These are phyloP conservation scores for Crocodylus rhombifer DNA, from an alignment of 2,797 vertebrate species.

Conservation along the genomic window DNA sequence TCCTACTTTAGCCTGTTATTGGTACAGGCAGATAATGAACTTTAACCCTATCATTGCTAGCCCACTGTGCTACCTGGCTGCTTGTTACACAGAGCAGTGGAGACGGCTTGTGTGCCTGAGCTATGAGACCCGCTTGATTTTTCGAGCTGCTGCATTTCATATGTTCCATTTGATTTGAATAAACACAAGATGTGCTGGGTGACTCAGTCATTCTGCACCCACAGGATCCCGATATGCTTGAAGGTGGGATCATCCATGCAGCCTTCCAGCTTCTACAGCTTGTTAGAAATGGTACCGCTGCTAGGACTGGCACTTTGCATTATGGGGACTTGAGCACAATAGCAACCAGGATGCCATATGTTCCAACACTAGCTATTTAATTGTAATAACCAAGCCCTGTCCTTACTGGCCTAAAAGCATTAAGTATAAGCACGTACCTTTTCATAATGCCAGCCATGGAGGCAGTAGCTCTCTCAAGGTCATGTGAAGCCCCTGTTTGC, in stretches of 20 bases:
- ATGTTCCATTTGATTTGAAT: background rate
- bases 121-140: background rate
- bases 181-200: background rate
- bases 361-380: background rate
- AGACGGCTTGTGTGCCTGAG: background rate
- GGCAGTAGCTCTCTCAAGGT: background rate
- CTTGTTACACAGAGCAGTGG: background rate
- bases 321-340: background rate
- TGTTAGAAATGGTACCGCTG: background rate
- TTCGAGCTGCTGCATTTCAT: rapidly evolving
- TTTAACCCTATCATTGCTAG: background rate
- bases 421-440: background rate
- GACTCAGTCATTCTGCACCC: background rate
- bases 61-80: background rate
- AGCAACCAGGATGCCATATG: background rate
- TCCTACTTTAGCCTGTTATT: background rate
- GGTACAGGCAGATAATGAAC: rapidly evolving
- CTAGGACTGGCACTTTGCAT: background rate
- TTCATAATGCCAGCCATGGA: background rate
- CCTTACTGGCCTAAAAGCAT: background rate
- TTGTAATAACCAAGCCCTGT: slow-evolving; percentile 18
- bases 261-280: background rate
- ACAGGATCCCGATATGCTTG: background rate
- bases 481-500: background rate
- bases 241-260: background rate